Base-by-base conservation (phyloP, 2,888 invertebrate species). In the Apotomis capreana region DNA sequence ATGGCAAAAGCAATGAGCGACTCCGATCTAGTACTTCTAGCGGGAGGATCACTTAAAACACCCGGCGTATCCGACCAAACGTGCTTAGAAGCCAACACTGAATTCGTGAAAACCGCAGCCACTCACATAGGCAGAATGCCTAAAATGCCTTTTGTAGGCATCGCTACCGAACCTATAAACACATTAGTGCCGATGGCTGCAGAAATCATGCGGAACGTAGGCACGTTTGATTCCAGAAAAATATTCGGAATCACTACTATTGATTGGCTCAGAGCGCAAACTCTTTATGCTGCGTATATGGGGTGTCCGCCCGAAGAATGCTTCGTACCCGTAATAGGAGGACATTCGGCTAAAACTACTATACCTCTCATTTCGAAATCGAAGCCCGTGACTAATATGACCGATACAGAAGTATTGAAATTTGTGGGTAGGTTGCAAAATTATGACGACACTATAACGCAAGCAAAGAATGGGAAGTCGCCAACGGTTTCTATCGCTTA, bases 321-420 rank as follows among this genome's bases (percentile, higher is more conserved):
- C 10, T 87, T 92, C 76, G 95, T 97, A 8, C 97, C 97, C 0
- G 96, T 97, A 0, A 92, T 95, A 65, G 97, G 97, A 49, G 98
- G 98, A 0, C 96, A 96, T 85, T 95, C 96, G 26, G 94, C 95
- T 12, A 94, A 94, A 74, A 97, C 97, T 1, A 95, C 96, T 75
- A 94, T 98, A 36, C 97, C 97, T 0, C 89, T 98, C 15, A 93
- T 97, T 71, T 97, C 97, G 0, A 95, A 96, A 81, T 94, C 95
- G 4, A 94, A 91, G 71, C 97, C 96, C 0, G 77, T 85, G 6
- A 87, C 92, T 54, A 81, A 89, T 12, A 92, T 87, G 76, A 76
- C 87, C 88, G 82, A 95, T 89, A 81, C 94, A 88, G 84, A 77
- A 37, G 76, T 84, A 52, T 83, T 86, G 64, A 83, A 87, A 54